phyloP scores from a whole-genome alignment of 2,888 invertebrate genomes.

The Drosophila testacea region DNA sequence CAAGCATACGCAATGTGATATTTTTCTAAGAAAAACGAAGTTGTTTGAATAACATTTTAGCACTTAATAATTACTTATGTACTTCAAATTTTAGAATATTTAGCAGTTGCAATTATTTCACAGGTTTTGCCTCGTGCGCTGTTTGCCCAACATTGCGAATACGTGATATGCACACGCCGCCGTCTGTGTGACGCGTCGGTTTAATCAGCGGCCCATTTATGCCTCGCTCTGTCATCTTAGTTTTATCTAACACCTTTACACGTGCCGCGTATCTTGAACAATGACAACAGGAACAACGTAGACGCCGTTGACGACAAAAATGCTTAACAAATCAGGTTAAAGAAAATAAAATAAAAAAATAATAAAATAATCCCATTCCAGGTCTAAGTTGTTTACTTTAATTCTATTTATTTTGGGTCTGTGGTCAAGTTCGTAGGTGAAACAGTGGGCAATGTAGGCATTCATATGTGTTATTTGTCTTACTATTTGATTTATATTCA shows the following conservation, averaged over 20 bases:
- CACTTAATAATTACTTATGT: slow-evolving; percentile 15
- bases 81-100: slow-evolving; percentile 1
- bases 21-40: background rate
- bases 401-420: slow-evolving; percentile 19
- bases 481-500: no score
- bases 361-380: slow-evolving; percentile 46
- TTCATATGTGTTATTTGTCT: no score
- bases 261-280: slow-evolving; percentile 47
- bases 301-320: slow-evolving; percentile 26
- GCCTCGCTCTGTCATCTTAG: slow-evolving; percentile 1
- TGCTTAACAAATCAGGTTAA: slow-evolving; percentile 14
- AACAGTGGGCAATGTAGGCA: slow-evolving; percentile 12
- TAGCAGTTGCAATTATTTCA: slow-evolving; percentile 16
- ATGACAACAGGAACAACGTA: slow-evolving; percentile 14
- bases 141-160: slow-evolving; percentile 15
- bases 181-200: background rate
- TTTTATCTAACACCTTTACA: slow-evolving; percentile 48
- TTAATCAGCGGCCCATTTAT: slow-evolving; percentile 17
- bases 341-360: slow-evolving; percentile 38
- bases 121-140: background rate
- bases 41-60: slow-evolving; percentile 10
- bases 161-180: slow-evolving; percentile 14
- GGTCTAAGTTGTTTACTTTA: slow-evolving; percentile 15
- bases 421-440: slow-evolving; percentile 2
- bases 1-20: slow-evolving; percentile 14